Evolutionary conservation across 2,888 invertebrate species (phyloP), one percentile per base, ranked within the genome.

Genomic region (Buathra laborator): DNA sequence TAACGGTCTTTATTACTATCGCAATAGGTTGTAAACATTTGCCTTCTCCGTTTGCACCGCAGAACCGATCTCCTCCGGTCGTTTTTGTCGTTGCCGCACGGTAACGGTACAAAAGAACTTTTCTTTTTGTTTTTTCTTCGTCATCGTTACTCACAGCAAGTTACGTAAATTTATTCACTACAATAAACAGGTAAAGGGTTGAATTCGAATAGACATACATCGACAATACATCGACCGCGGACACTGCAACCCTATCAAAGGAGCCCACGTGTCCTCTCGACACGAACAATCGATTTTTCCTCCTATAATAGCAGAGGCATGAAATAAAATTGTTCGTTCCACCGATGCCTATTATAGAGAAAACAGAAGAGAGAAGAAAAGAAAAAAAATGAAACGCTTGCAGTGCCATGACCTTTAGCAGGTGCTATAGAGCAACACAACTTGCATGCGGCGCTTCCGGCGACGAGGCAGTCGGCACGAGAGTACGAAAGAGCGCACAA

Each of bases 391-490:
- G 51, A 16, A 76, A 62, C 43, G 62, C n/a, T 44, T n/a, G 46
- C 71, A 71, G 76, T 82, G 71, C 70, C 76, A 56, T 75, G 82
- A 82, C 82, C 82, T 77, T 82, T 77, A 56, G 70, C 56, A 56
- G 71, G 53, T 32, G 72, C 24, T 71, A 37, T 71, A 37, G 44
- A 56, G 56, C 71, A 71, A 12, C 12, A n/a, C 29, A 32, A 62
- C 72, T 72, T 43, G 72, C 72, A 59, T 72, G 56, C 71, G 43
- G 43, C 71, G 24, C 43, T 71, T 71, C 71, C 71, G 71, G 53
- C 71, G 71, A 53, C 51, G 48, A 53, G 51, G 10, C 51, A 51
- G 37, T 51, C 48, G 10, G 29, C 46, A 46, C 32, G 70, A 70
- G 70, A 24, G 51, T 14, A 70, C 37, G 70, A 56, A 56, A 43